Conservation (phyloP, 2,113 vertebrate genomes). For the Mesembrinibis cayennensis region DNA sequence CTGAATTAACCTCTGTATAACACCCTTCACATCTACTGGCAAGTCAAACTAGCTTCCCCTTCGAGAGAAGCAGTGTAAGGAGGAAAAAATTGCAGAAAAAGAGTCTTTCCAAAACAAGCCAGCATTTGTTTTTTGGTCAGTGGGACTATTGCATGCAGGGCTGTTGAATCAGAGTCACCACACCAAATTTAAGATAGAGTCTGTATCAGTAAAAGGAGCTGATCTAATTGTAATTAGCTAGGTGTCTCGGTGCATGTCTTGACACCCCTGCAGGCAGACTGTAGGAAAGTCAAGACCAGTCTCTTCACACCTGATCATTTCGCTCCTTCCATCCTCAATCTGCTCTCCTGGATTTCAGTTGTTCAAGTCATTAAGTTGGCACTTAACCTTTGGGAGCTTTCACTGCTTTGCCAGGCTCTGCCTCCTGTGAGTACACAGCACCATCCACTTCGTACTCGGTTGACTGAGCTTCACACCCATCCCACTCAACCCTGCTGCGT, state of each 20-base stretch:
- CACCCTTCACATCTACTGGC: neutral
- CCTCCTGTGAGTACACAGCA: neutral
- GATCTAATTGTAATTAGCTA: neutral
- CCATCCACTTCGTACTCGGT: rapidly evolving
- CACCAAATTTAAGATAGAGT: neutral
- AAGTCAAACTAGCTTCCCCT: neutral
- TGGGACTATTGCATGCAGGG: neutral
- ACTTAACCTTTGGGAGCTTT: neutral
- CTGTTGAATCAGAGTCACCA: neutral
- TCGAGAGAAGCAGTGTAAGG: neutral
- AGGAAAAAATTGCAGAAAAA: neutral
- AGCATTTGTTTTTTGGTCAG: neutral
- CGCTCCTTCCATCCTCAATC: neutral
- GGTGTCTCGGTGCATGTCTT: neutral
- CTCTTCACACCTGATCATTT: neutral
- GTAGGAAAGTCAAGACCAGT: neutral
- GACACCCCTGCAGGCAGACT: neutral
- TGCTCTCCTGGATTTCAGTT: neutral
- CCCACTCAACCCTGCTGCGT: neutral
- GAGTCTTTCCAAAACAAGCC: neutral
- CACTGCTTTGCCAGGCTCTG: neutral
- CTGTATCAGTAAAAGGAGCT: neutral
- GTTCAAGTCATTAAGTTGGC: neutral
- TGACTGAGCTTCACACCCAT: neutral
- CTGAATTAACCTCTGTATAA: neutral